These are phyloP conservation scores for Tetrao urogallus DNA, from an alignment of 2,113 vertebrate genomes.

Conservation along the genomic window DNA sequence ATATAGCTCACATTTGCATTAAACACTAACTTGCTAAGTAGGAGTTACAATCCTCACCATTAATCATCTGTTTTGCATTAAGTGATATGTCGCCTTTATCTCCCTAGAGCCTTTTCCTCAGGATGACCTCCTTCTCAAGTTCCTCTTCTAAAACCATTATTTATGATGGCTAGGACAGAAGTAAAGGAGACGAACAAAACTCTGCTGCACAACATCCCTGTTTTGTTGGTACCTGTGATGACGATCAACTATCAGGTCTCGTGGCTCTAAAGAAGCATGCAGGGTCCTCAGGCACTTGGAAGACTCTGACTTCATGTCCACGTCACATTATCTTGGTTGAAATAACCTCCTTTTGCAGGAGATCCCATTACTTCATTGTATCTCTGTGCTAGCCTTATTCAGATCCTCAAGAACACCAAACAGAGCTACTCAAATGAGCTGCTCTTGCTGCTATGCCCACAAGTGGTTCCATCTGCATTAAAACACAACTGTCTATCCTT, in stretches of 20 bases:
- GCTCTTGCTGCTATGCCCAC: rapidly evolving
- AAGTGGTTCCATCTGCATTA: neutral
- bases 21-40: neutral
- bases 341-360: neutral
- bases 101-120: neutral
- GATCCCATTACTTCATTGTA: rapidly evolving
- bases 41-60: neutral
- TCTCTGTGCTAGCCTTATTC: neutral
- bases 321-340: neutral
- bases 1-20: neutral
- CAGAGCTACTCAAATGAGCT: rapidly evolving
- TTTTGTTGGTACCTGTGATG: neutral
- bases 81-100: neutral
- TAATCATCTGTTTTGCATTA: neutral
- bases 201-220: neutral
- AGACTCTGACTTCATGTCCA: neutral
- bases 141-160: neutral
- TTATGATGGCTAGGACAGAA: neutral
- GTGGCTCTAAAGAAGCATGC: neutral
- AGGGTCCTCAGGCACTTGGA: neutral
- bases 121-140: neutral
- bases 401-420: neutral
- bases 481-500: neutral
- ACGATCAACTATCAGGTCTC: neutral
- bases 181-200: neutral